phyloP scores from a whole-genome alignment of 2,888 invertebrate genomes.

The Melieria picta region DNA sequence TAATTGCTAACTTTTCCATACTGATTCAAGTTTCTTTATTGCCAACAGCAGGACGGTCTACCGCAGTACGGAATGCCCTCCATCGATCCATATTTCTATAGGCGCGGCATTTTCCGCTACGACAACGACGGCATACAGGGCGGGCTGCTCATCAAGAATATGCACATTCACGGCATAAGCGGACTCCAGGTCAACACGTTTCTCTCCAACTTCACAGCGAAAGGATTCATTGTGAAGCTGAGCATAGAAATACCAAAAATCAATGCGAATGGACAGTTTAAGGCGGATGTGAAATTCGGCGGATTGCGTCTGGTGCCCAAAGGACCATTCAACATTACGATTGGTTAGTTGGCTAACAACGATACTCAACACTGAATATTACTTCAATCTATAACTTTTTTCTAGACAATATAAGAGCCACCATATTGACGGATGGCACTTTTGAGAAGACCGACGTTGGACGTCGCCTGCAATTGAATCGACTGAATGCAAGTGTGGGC shows the following conservation, averaged over 20 bases:
- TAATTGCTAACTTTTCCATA: neutral
- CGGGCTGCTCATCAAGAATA: conserved; percentile 60
- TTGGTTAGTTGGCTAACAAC: conserved; percentile 68
- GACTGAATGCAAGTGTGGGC: conserved; percentile 57
- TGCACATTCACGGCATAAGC: conserved; percentile 70
- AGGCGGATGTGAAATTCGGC: conserved; percentile 73
- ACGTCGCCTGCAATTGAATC: conserved; percentile 54
- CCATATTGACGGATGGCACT: conserved; percentile 56
- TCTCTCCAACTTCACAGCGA: conserved; percentile 69
- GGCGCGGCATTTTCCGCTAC: conserved; percentile 61
- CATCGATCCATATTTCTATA: conserved; percentile 61
- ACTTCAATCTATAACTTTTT: neutral
- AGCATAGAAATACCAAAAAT: conserved; percentile 71
- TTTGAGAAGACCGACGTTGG: conserved; percentile 53
- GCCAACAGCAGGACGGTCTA: conserved; percentile 46
- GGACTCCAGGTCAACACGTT: conserved; percentile 69
- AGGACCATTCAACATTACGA: conserved; percentile 70
- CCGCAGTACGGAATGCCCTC: conserved; percentile 54
- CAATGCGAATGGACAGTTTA: conserved; percentile 70
- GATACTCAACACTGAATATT: neutral
- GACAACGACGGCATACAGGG: conserved; percentile 62
- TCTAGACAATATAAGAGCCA: conserved; percentile 57
- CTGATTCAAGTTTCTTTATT: neutral
- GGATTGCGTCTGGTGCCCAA: conserved; percentile 72
- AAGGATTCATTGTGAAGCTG: conserved; percentile 71